Evolutionary conservation across 2,888 invertebrate species (phyloP), one percentile per base, ranked within the genome.

Genomic region (Abrostola tripartita): DNA sequence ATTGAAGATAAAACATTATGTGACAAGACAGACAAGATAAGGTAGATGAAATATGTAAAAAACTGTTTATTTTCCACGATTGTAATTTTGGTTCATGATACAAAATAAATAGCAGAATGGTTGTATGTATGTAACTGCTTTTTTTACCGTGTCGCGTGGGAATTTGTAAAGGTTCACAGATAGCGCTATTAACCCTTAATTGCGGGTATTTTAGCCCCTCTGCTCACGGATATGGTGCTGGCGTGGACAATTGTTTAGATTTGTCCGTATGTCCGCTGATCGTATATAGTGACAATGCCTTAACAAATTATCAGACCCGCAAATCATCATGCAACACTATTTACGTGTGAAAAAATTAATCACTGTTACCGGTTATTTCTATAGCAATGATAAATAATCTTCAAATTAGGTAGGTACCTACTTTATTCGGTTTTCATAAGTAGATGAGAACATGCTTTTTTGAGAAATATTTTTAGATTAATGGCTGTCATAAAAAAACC

Each of bases 171-270:
- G 63, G 52, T 56, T 65, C 68, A 79, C 76, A 84, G 82, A 82
- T 79, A 81, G 70, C 54, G 71, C 80, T 81, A 86, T 87, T 90
- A 87, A 85, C 88, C 86, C 87, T 78, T 88, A 85, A 89, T 87
- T 83, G 85, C 71, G 54, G 81, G 78, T 84, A 84, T 73, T 83
- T 81, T 68, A 68, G 64, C 70, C 81, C 81, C 75, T 68, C 72
- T 66, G 73, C 61, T 50, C 54, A 67, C 69, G 44, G 44, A 40
- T 35, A 38, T 12, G 44, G 56, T 55, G 54, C 59, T 65, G 12
- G 68, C 62, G 77, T 79, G 82, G 85, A 78, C 81, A 82, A 71
- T 70, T 75, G 71, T 71, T 72, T 78, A 79, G 78, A 79, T 84
- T 84, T 82, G 69, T 79, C 70, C 71, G 62, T 76, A 79, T 52